Evolutionary conservation across 2,797 vertebrate genomes (phyloP).

Genomic region (Mormyrus proboscirostris): DNA sequence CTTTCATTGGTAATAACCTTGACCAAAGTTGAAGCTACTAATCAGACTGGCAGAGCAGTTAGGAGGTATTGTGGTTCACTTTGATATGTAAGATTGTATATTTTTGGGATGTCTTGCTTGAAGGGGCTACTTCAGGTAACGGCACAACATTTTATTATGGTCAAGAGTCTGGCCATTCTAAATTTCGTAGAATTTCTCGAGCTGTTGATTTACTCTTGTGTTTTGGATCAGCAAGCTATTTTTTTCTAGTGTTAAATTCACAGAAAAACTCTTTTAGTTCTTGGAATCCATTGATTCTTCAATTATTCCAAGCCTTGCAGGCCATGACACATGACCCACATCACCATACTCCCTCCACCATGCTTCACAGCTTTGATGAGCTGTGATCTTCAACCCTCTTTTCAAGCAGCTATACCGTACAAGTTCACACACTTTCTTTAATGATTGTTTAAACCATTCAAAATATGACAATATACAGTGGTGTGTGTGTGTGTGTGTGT

Average conservation of each 20-base stretch:
- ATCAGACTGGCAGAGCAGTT: neutral
- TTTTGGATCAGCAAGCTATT: neutral
- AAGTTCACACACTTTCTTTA: neutral
- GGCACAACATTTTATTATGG: neutral
- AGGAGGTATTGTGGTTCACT: neutral
- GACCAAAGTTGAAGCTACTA: neutral
- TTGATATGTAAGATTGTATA: neutral
- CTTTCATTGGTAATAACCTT: neutral
- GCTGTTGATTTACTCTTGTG: neutral
- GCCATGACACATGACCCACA: neutral
- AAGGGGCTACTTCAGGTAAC: neutral
- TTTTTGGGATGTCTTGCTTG: neutral
- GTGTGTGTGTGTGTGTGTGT: neutral
- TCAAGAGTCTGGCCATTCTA: neutral
- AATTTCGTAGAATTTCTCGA: neutral
- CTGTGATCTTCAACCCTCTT: neutral
- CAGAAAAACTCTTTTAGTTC: neutral
- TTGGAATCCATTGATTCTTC: neutral
- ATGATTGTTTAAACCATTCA: neutral
- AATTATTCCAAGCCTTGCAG: neutral
- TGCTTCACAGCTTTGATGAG: neutral
- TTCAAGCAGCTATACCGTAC: neutral
- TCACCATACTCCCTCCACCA: neutral
- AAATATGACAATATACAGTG: neutral
- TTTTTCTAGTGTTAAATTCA: neutral